Evolutionary conservation across 2,888 invertebrate genomes (phyloP), one percentile per base, ranked within the genome.

Genomic region (Caenorhabditis becei): DNA sequence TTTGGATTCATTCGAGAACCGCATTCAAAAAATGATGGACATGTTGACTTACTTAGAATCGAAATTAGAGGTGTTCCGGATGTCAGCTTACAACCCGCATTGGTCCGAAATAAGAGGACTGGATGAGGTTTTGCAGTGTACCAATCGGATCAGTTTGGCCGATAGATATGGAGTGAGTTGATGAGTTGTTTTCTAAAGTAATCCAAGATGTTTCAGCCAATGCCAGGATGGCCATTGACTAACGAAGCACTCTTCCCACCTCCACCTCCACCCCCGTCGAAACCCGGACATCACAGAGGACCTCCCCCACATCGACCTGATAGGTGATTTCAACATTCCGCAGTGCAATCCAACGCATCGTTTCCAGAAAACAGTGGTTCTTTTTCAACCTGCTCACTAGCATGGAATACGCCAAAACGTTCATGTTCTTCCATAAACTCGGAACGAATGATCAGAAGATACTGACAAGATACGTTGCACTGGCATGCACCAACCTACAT

Each of bases 351-450:
- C 14, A 2, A 5, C 41, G 14, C 41, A 14, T 14, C 14, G 7
- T 61, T 51, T 53, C 7, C 26, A 72, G 54, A 28, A 72, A 63
- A 44, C 32, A 63, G 4, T 72, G 72, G 77, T 53, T 65, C 35
- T 44, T 56, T 10, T 78, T 59, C 44, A 61, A 78, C 37, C 5
- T 71, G n/a, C 24, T 78, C 8, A 59, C 77, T n/a, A 65, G 20
- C 3, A 49, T 65, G 24, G 77, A 78, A 32, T 71, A 78, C 41
- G 54, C 56, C 16, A 70, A 70, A 51, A 71, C 77, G n/a, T 78
- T 78, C 26, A 35, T 28, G 51, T 71, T 70, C 28, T 63, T 78
- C 16, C 51, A 70, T n/a, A 20, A 44, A 44, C 28, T 78, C 20
- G 37, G 24, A 10, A 32, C 23, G 0, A 4, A 41, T 24, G 77